A percentile compares a stretch with the other conserved stretches of the same genome.
phyloP scores from a whole-genome alignment of 2,888 invertebrate genomes.

The Aspidiotus rigidus region DNA sequence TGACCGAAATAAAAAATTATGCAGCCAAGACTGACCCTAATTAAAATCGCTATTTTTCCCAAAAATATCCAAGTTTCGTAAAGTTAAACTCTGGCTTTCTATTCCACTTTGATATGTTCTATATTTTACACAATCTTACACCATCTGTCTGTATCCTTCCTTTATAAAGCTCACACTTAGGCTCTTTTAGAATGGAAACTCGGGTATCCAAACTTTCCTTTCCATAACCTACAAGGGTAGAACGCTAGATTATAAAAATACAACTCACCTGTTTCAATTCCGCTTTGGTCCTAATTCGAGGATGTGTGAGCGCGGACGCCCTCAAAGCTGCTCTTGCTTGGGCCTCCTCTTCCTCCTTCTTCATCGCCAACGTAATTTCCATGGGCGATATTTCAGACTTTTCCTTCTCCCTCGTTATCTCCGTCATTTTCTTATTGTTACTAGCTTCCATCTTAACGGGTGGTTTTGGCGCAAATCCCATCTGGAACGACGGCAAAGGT shows the following conservation, averaged over 20 bases:
- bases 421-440: not conserved
- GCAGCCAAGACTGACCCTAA: no score
- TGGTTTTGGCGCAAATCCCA: not conserved
- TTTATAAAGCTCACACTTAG: no score
- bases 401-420: not conserved
- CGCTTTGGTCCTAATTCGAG: constrained; percentile 75
- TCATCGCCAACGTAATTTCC: not conserved
- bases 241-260: not conserved
- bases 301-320: constrained; percentile 39
- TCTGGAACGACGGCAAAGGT: constrained; percentile 21
- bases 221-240: no score
- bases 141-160: no score
- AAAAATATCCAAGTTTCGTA: no score
- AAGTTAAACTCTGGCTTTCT: no score
- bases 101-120: no score
- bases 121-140: no score
- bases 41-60: no score
- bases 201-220: no score
- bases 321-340: constrained; percentile 18
- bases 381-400: not conserved
- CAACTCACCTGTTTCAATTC: constrained; percentile 56
- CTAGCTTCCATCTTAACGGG: not conserved
- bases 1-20: no score
- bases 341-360: constrained; percentile 6
- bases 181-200: no score